phyloP scores from a whole-genome alignment of 2,888 invertebrate genomes.

The Venustoraphidia nigricollis region DNA sequence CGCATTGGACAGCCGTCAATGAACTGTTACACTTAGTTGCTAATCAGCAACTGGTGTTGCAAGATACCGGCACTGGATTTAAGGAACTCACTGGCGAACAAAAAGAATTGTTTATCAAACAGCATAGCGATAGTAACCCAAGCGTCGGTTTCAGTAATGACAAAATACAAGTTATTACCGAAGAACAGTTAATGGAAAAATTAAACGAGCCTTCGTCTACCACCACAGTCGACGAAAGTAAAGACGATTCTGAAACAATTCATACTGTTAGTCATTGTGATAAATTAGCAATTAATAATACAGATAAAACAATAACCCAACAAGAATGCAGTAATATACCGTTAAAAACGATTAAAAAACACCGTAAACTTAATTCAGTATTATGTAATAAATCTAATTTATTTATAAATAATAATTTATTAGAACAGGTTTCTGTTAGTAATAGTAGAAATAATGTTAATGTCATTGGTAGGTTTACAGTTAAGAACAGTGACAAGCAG shows the following conservation, averaged over 20 bases:
- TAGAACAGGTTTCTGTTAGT: slow-evolving; percentile 18
- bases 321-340: too few species aligned
- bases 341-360: too few species aligned
- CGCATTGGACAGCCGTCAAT: slow-evolving; percentile 47
- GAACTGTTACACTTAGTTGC: slow-evolving; percentile 48
- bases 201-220: not conserved
- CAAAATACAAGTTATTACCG: not conserved
- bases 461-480: slow-evolving; percentile 12
- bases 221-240: not conserved
- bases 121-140: not conserved
- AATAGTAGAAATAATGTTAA: slow-evolving; percentile 9
- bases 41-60: slow-evolving; percentile 44
- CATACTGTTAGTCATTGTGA: too few species aligned
- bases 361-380: too few species aligned
- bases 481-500: slow-evolving; percentile 6
- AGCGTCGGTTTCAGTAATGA: not conserved
- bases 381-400: slow-evolving; percentile 19
- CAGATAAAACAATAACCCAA: too few species aligned
- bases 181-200: slow-evolving; percentile 2
- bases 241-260: not conserved
- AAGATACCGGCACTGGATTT: slow-evolving; percentile 24
- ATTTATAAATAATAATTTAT: slow-evolving; percentile 27
- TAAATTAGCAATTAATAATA: too few species aligned
- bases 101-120: slow-evolving; percentile 17
- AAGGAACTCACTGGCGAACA: slow-evolving; percentile 26